Evolutionary conservation across 1,140 invertebrate species (phyloP), one percentile per base, ranked within the genome.

Genomic region (Liolophura sinensis): DNA sequence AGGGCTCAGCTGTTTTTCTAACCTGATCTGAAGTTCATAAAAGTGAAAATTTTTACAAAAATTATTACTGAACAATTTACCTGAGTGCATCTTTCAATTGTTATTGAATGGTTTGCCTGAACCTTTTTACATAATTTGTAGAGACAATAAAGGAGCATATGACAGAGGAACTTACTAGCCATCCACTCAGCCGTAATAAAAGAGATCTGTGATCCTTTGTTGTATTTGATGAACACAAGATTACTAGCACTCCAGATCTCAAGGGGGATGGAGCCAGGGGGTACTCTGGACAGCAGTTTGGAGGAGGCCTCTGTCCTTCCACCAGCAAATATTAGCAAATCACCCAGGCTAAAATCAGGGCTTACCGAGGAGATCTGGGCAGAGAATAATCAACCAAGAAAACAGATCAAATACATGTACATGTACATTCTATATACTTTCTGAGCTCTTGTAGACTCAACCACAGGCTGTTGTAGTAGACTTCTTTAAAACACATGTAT

Each of bases 171-270:
- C 51, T 20, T 54, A 54, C 51, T 54, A 7, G 51, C 18, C n/a
- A 24, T 54, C 51, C 51, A 54, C 18, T n/a, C 24, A 20, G 51
- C 51, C 12, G 51, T 54, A 12, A 54, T 7, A n/a, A 4, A n/a
- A 20, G 18, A 20, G 18, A 5, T 54, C 51, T 54, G 51, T 24
- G 91, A 91, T 81, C 98, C 96, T 0, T 94, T 93, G 71, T 92
- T 93, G 85, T 98, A 98, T 84, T 96, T 97, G 67, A 99, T 90
- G 65, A 97, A 96, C 94, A 99, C 97, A 73, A 98, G 96, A 83
- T 98, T 98, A 18, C 94, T 95, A 0, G 95, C 96, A 6, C 95
- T 93, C 82, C 93, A 96, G 5, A 93, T 89, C 78, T 92, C 91
- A 65, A 89, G 92, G 52, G 91, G 90, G 60, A 94, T 80, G 79